These are phyloP conservation scores for Hemithea aestivaria DNA, from an alignment of 2,888 invertebrate species.

Conservation along the genomic window DNA sequence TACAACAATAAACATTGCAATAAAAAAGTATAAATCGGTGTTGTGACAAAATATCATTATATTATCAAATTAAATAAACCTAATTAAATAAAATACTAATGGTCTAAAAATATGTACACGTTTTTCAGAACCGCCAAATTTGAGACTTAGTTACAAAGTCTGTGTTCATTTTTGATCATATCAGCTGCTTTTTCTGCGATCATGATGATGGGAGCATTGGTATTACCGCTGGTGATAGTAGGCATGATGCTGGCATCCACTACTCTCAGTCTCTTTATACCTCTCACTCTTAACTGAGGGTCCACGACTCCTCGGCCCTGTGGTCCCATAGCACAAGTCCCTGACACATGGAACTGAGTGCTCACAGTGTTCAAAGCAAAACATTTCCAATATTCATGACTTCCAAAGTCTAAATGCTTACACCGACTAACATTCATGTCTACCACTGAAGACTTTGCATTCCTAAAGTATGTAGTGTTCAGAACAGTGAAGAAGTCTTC, in stretches of 20 bases:
- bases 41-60: too few relatives aligned
- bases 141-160: not conserved
- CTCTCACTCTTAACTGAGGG: constrained; percentile 54
- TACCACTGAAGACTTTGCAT: constrained; percentile 9
- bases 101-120: too few relatives aligned
- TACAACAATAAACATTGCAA: too few relatives aligned
- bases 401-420: constrained; percentile 6
- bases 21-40: too few relatives aligned
- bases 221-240: constrained; percentile 76
- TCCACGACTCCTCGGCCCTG: constrained; percentile 31
- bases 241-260: constrained; percentile 82
- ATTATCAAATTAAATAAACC: too few relatives aligned
- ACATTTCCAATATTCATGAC: constrained; percentile 21
- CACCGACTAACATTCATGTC: constrained; percentile 12
- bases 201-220: constrained; percentile 80
- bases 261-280: constrained; percentile 75
- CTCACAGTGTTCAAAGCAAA: constrained; percentile 14
- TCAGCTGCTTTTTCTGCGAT: constrained; percentile 81
- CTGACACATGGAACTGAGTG: constrained; percentile 32
- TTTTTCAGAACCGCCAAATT: too few relatives aligned
- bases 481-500: constrained; percentile 19
- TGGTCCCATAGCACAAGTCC: constrained; percentile 40
- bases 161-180: constrained; percentile 62
- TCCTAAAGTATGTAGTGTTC: constrained; percentile 16
- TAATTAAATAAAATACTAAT: too few relatives aligned